Evolutionary conservation across 2,888 invertebrate genomes (phyloP), one percentile per base, ranked within the genome.

Genomic region (Thymelicus sylvestris): DNA sequence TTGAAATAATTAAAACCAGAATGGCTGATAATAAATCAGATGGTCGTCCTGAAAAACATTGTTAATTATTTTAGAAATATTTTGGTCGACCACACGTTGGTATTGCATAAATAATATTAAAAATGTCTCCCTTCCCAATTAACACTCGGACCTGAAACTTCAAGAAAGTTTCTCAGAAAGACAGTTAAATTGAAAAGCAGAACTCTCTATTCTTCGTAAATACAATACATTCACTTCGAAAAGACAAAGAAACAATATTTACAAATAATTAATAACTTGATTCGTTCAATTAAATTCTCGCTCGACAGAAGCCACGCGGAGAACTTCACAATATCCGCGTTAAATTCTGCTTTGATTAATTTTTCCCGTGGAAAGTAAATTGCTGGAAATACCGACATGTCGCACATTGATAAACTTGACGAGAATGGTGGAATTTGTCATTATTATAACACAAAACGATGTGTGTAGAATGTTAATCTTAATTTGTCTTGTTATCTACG

Each of bases 281-380:
- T 67, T 47, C 59, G 59, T 48, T 47, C 38, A 38, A 12, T 19
- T n/a, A 38, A 39, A 60, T 66, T 38, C 7, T 47, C 57, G 41
- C 12, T 64, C 41, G 41, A 41, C 41, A 44, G 39, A 19, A 55
- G 50, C 64, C 59, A 67, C 50, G 60, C 48, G 48, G 55, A 61
- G 67, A 52, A 71, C 41, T 44, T 66, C 52, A 47, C 63, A 38
- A 69, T 60, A 47, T 67, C 62, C 55, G 66, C 62, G 62, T 60
- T 52, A 61, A 66, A 62, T 66, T 38, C 47, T 59, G 47, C 66
- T 59, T 31, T 66, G 57, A 60, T 67, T 67, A 60, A 59, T 67
- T 60, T 67, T 67, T 67, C 59, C 66, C 48, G 38, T 48, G 5
- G 60, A 24, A 47, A 60, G 66, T 60, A 67, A 66, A 48, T 60